phyloP scores from a whole-genome alignment of 2,888 invertebrate species.

The Agrilus cyanescens region DNA sequence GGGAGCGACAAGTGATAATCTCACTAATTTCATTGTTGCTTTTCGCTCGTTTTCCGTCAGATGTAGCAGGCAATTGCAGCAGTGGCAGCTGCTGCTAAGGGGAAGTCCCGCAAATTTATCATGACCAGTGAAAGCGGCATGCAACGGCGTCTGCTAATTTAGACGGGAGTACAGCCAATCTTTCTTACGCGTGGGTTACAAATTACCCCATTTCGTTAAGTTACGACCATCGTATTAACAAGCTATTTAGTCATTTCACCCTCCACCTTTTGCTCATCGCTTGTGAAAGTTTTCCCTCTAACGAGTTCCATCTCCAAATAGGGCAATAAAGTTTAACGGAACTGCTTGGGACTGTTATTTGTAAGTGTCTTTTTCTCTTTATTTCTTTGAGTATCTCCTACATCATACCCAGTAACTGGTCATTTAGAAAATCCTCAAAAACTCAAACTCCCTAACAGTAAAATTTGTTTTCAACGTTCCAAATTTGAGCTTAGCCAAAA shows the following conservation, averaged over 20 bases:
- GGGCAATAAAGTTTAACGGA: too few species aligned
- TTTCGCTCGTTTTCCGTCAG: conserved; percentile 17
- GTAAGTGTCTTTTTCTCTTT: too few species aligned
- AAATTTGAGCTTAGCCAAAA: too few species aligned
- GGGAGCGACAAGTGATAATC: conserved; percentile 36
- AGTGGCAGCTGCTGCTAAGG: conserved; percentile 7
- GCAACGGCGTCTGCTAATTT: conserved; percentile 21
- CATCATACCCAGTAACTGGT: too few species aligned
- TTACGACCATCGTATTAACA: conserved; percentile 24
- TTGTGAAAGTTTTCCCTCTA: too few species aligned
- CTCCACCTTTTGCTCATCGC: too few species aligned
- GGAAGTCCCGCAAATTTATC: conserved; percentile 31
- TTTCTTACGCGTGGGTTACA: conserved; percentile 24
- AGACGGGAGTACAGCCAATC: conserved; percentile 30
- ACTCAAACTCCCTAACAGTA: too few species aligned
- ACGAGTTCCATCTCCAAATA: too few species aligned
- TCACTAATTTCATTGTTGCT: conserved; percentile 34
- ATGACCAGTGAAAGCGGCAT: conserved; percentile 22
- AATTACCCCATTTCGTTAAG: conserved; percentile 28
- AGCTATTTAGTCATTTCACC: conserved; percentile 22
- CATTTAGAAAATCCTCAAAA: too few species aligned
- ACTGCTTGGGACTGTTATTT: too few species aligned
- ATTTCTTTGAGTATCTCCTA: too few species aligned
- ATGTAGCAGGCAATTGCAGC: not conserved
- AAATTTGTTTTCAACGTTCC: too few species aligned